Evolutionary conservation across 2,888 invertebrate genomes (phyloP), one percentile per base, ranked within the genome.

Genomic region (Conistra vaccinii): DNA sequence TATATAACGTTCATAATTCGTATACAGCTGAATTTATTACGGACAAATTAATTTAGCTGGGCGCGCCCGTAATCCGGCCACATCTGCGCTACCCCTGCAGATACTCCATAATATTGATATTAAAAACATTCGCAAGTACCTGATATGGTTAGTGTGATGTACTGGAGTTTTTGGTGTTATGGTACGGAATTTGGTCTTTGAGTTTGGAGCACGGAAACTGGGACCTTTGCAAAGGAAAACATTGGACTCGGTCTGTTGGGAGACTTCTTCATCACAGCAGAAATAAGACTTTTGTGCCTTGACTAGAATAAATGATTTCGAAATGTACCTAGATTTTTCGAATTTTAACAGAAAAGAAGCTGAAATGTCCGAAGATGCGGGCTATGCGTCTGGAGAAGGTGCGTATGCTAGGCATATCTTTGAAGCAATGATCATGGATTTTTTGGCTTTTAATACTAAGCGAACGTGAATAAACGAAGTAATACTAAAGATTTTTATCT

Each of bases 1-100:
- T 93, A 93, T 93, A 93, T 90, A 82, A 88, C 91, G 88, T 91
- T 91, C 92, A 93, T 94, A 94, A 93, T 93, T 92, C 92, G 90
- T 89, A 87, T 89, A 90, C 90, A 82, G 84, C 80, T 80, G 88
- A 93, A 93, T 94, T 94, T 94, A 94, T 92, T 91, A 89, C 88
- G 87, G 89, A 89, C 89, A 91, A 93, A 93, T 93, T 94, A 93
- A 94, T 87, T 94, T 93, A 78, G 82, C 91, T 83, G 89, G 89
- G 86, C 86, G 87, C 85, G 79, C 84, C 77, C 77, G 88, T 91
- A 91, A 92, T 91, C 92, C 89, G 76, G 85, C 83, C 90, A 85
- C 94, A 93, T 92, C 93, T 94, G 94, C 85, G 86, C 69, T 53
- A 60, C 83, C 70, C 60, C 45, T 62, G 73, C 55, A 65, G 73